phyloP scores from a whole-genome alignment of 2,113 vertebrate species.

The Callocephalon fimbriatum region DNA sequence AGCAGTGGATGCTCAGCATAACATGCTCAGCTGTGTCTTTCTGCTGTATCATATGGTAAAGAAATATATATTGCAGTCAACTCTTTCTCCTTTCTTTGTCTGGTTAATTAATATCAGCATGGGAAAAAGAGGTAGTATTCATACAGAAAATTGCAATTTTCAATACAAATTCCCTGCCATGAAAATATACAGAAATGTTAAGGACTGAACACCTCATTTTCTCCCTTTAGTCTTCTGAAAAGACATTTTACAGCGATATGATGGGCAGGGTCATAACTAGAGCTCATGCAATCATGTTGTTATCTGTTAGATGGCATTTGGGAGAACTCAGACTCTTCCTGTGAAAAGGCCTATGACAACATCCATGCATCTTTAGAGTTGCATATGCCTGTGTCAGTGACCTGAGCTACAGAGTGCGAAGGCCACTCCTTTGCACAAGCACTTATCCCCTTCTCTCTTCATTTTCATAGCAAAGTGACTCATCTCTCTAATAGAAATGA shows the following conservation, averaged over 20 bases:
- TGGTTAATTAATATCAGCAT: neutral
- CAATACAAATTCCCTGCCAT: neutral
- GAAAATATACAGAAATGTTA: neutral
- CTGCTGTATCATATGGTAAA: neutral
- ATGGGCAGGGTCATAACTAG: neutral
- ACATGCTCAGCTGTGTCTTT: neutral
- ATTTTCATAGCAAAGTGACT: neutral
- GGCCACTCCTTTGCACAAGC: neutral
- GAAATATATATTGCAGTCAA: neutral
- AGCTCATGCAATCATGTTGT: neutral
- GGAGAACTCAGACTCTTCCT: neutral
- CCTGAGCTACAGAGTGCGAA: neutral
- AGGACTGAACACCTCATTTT: neutral
- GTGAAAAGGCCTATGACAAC: neutral
- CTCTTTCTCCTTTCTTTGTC: neutral
- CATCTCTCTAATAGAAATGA: neutral
- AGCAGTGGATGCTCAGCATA: neutral
- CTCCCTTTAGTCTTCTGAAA: neutral
- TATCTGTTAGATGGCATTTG: neutral
- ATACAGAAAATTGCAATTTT: neutral
- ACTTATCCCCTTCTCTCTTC: neutral
- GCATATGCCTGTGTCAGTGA: neutral
- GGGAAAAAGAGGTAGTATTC: neutral
- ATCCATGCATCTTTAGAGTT: neutral
- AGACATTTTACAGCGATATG: neutral